Conservation (phyloP, 1,140 invertebrate species). For the Druon quercuslanigerum region DNA sequence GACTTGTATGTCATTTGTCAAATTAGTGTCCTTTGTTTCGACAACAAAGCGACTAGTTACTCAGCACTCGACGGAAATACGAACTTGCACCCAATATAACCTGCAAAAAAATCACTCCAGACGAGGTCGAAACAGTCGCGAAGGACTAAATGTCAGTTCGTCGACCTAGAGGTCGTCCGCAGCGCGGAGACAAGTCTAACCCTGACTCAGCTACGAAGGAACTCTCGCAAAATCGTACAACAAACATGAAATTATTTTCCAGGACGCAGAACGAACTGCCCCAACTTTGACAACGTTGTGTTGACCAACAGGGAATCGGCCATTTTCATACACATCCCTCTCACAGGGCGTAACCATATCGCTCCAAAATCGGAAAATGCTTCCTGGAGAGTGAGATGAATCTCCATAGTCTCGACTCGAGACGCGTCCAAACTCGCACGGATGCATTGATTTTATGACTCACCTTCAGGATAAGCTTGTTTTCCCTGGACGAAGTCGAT, state of each 20-base stretch:
- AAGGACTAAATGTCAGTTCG: background rate
- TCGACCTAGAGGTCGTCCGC: background rate
- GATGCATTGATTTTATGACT: conserved; percentile 55
- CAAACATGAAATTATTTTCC: background rate
- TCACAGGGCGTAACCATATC: conserved; percentile 60
- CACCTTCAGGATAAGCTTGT: conserved; percentile 77
- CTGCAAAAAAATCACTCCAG: conserved; percentile 1
- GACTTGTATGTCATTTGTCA: no score
- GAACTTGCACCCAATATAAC: conserved; percentile 2
- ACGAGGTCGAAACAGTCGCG: background rate
- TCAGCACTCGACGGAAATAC: background rate
- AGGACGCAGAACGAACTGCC: background rate
- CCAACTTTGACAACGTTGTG: background rate
- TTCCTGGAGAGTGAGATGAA: background rate
- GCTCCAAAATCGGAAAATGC: conserved; percentile 39
- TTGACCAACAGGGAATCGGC: conserved; percentile 45
- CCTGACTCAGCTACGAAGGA: conserved; percentile 36
- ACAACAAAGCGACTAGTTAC: background rate
- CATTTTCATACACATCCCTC: conserved; percentile 54
- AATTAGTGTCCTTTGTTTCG: background rate
- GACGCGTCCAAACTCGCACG: conserved; percentile 8
- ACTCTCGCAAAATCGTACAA: background rate
- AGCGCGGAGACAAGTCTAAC: conserved; percentile 17
- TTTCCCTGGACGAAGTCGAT: conserved; percentile 77
- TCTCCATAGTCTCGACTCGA: no score